Evolutionary conservation across 2,113 vertebrate species (phyloP), one percentile per base, ranked within the genome.

Genomic region (Atractosteus spatula): DNA sequence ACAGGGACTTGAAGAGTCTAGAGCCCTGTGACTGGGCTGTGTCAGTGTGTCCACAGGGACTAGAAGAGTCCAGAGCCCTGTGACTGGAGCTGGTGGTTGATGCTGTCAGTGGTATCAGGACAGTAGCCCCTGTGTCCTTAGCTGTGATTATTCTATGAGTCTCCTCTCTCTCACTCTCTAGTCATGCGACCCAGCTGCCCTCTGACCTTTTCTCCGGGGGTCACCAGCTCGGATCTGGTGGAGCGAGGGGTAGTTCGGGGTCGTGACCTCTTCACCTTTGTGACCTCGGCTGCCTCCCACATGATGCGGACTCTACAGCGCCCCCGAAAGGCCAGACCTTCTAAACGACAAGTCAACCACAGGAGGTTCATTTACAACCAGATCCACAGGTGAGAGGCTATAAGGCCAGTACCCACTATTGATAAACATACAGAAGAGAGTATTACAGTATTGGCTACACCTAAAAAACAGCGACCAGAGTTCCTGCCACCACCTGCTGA

Each of bases 351-450:
- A 78, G 92, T 94, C 71, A 94, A 94, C 83, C 93, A 94, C 69
- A 91, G 93, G 0, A 85, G 93, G 70, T 94, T 94, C 77, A 87
- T 94, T 5, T 91, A 94, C 81, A 94, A 94, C 86, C 93, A 94
- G 88, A 94, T 94, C 44, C 91, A 92, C 81, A 91, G 90, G 93
- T 93, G 66, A 55, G 41, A 10, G 8, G 17, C 1, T 66, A 29
- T 29, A 2, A 29, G 29, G 29, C 29, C 29, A 29, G 29, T 51
- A 51, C 47, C 4, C 47, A 51, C 4, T 10, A 51, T 10, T 7
- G 5, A 51, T 7, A 51, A 51, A 51, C 47, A 51, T 51, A 51
- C n/a, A 16, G 13, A 62, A 16, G 5, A 62, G 5, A 62, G 6
- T 8, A 16, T 7, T 7, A n/a, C 13, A 29, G n/a, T 7, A 16